These are phyloP conservation scores for Pristionchus pacificus DNA, from an alignment of 1,140 invertebrate species.

Conservation along the genomic window DNA sequence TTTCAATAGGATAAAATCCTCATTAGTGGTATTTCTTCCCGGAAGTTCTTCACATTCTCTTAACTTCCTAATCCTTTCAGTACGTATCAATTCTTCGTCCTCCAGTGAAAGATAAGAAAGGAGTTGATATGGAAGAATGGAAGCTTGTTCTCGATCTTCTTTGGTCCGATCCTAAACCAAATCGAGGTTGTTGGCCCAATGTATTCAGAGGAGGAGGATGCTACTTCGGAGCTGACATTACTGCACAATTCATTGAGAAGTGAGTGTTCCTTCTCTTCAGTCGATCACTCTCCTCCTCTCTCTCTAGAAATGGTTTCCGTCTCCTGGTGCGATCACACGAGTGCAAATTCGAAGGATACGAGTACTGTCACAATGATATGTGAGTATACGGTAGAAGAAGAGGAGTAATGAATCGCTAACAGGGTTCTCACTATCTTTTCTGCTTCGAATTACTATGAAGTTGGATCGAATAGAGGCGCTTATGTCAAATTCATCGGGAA, in stretches of 20 bases:
- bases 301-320: slow-evolving; percentile 66
- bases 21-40: background rate
- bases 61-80: slow-evolving; percentile 63
- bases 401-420: background rate
- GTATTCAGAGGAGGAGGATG: slow-evolving; percentile 79
- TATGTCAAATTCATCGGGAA: slow-evolving; percentile 73
- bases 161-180: slow-evolving; percentile 80
- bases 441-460: slow-evolving; percentile 87
- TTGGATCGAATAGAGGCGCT: slow-evolving; percentile 83
- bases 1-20: background rate
- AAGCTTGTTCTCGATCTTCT: slow-evolving; percentile 70
- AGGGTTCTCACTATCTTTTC: slow-evolving; percentile 78
- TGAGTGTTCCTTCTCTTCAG: slow-evolving; percentile 20
- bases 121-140: slow-evolving; percentile 60
- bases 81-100: slow-evolving; percentile 76
- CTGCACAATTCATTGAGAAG: slow-evolving; percentile 70
- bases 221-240: slow-evolving; percentile 84
- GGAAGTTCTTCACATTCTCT: background rate
- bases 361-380: slow-evolving; percentile 77
- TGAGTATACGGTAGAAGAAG: slow-evolving; percentile 54
- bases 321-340: slow-evolving; percentile 82
- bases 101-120: slow-evolving; percentile 65
- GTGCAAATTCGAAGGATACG: slow-evolving; percentile 84
- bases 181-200: slow-evolving; percentile 74
- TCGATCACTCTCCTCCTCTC: background rate